These are phyloP conservation scores for Chelidonichthys spinosus DNA, from an alignment of 2,797 vertebrate species.

Conservation along the genomic window DNA sequence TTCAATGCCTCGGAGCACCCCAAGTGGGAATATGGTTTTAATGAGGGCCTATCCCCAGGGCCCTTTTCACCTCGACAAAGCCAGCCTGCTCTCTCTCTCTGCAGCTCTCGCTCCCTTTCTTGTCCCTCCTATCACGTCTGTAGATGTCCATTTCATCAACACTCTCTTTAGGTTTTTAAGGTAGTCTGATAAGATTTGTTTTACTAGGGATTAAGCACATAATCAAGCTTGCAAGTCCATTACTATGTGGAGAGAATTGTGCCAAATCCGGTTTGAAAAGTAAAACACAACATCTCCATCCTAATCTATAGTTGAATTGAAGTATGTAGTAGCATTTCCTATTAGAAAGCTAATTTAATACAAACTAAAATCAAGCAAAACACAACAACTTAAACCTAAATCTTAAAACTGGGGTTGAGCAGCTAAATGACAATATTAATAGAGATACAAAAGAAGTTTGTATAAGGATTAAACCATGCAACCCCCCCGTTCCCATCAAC, in stretches of 20 bases:
- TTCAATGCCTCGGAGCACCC: constrained; percentile 53
- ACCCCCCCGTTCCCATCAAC: constrained; percentile 33
- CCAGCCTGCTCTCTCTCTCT: constrained; percentile 27
- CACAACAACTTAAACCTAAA: neutral
- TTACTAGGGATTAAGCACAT: too few relatives aligned
- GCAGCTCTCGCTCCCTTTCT: constrained; percentile 17
- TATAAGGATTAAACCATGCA: constrained; percentile 41
- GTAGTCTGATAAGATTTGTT: constrained; percentile 4
- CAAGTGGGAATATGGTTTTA: constrained; percentile 69
- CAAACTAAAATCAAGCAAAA: constrained; percentile 16
- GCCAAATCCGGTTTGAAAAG: too few relatives aligned
- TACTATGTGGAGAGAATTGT: constrained; percentile 4
- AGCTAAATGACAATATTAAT: constrained; percentile 4
- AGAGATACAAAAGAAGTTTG: constrained; percentile 15
- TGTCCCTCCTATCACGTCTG: constrained; percentile 30
- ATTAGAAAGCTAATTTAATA: constrained; percentile 13
- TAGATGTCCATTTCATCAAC: constrained; percentile 65
- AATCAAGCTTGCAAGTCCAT: constrained; percentile 11
- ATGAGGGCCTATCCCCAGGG: constrained; percentile 68
- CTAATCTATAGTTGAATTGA: constrained; percentile 25
- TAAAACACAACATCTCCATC: too few relatives aligned
- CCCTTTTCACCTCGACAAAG: constrained; percentile 74
- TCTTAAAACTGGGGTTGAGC: neutral
- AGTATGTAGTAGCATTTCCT: neutral
- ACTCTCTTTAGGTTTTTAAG: constrained; percentile 36